Evolutionary conservation across 2,113 vertebrate genomes (phyloP).

Genomic region (Saimiri boliviensis): DNA sequence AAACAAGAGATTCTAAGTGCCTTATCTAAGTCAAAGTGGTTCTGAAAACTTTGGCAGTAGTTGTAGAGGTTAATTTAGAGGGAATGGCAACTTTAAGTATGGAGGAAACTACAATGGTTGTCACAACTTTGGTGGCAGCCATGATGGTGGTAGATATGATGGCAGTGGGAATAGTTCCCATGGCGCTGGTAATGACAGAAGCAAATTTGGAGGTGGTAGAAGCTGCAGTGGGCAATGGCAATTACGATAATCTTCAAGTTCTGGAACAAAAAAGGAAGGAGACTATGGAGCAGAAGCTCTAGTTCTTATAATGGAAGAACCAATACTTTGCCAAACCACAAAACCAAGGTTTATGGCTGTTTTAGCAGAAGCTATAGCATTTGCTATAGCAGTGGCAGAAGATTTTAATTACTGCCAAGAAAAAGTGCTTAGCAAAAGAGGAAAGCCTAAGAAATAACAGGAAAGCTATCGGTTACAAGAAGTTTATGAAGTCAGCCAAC

Average conservation of each 20-base stretch:
- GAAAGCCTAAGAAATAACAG: not conserved
- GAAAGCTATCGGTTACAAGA: not conserved
- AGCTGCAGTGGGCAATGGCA: constrained; percentile 86
- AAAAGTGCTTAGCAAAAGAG: constrained; percentile 85
- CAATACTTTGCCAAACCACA: constrained; percentile 23
- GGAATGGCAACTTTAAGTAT: constrained; percentile 80
- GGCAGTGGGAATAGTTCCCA: not conserved
- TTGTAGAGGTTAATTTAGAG: constrained; percentile 34
- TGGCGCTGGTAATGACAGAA: constrained; percentile 8
- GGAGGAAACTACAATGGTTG: constrained; percentile 80
- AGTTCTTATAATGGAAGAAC: constrained; percentile 78
- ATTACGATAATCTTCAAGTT: constrained; percentile 87
- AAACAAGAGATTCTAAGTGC: constrained; percentile 88
- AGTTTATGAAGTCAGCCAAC: not conserved
- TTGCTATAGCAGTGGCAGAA: constrained; percentile 82
- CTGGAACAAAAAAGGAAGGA: constrained; percentile 87
- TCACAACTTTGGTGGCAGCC: constrained; percentile 82
- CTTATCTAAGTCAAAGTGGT: constrained; percentile 83
- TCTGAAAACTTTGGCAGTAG: constrained; percentile 71
- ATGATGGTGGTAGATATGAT: not conserved
- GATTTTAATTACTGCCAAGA: constrained; percentile 82
- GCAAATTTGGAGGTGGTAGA: constrained; percentile 65
- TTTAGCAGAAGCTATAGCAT: constrained; percentile 82
- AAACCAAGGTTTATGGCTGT: constrained; percentile 82
- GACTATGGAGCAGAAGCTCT: constrained; percentile 84